A percentile compares a stretch with the other conserved stretches of the same genome.
These are phyloP conservation scores for Pollenia angustigena DNA, from an alignment of 2,888 invertebrate species.

Conservation along the genomic window DNA sequence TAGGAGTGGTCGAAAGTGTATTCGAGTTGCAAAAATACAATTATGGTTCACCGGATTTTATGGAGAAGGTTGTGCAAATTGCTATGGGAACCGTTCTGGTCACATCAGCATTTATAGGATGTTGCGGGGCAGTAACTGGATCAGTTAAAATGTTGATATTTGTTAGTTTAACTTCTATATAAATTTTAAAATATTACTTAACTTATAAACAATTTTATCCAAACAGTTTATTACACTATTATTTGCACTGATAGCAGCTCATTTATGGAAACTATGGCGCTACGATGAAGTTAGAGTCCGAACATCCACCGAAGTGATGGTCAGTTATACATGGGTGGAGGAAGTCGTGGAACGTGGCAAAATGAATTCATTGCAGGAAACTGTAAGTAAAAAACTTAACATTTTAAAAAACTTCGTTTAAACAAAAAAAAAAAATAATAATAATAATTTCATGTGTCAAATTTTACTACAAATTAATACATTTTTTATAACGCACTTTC, in stretches of 20 bases:
- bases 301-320: constrained; percentile 75
- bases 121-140: constrained; percentile 79
- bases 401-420: neutral
- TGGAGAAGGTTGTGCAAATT: constrained; percentile 78
- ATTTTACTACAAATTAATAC: too few relatives aligned
- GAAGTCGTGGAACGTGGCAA: constrained; percentile 77
- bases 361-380: constrained; percentile 77
- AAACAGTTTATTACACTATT: constrained; percentile 77
- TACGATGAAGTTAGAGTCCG: constrained; percentile 77
- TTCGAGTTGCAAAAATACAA: constrained; percentile 77
- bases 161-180: constrained; percentile 73
- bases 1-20: constrained; percentile 77
- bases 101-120: constrained; percentile 78
- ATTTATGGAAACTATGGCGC: constrained; percentile 78
- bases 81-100: constrained; percentile 76
- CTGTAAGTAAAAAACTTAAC: constrained; percentile 71
- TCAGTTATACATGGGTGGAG: constrained; percentile 78
- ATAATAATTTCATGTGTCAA: too few relatives aligned
- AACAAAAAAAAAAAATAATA: too few relatives aligned
- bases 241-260: constrained; percentile 75
- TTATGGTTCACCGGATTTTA: constrained; percentile 77
- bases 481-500: too few relatives aligned
- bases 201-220: neutral
- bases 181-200: too few relatives aligned
- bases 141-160: constrained; percentile 79